phyloP scores from a whole-genome alignment of 2,113 vertebrate genomes.

The Chloropsis hardwickii region DNA sequence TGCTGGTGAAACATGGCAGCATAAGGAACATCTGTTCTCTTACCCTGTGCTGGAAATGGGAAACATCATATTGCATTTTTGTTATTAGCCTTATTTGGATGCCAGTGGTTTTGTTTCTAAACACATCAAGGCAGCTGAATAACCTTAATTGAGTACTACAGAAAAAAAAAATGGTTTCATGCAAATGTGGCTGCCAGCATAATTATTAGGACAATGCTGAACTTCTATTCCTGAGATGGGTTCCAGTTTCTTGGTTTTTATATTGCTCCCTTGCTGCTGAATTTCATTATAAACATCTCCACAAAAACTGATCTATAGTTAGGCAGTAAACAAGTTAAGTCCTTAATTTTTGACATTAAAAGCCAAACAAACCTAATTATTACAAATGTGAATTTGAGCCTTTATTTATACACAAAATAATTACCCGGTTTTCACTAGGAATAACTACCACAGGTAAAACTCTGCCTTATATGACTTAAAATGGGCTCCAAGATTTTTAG shows the following conservation, averaged over 20 bases:
- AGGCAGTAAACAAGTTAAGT: constrained; percentile 39
- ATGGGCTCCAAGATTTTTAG: not conserved
- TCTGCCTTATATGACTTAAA: not conserved
- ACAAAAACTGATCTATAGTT: constrained; percentile 48
- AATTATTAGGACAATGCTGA: constrained; percentile 61
- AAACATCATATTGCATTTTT: constrained; percentile 59
- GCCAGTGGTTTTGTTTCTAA: constrained; percentile 69
- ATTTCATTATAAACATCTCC: constrained; percentile 58
- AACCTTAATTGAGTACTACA: constrained; percentile 65
- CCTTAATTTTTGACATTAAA: constrained; percentile 39
- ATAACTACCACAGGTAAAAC: not conserved
- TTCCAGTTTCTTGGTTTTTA: constrained; percentile 64
- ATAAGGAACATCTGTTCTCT: constrained; percentile 65
- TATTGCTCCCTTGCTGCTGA: constrained; percentile 61
- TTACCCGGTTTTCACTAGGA: not conserved
- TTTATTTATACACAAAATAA: not conserved
- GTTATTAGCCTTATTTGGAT: constrained; percentile 69
- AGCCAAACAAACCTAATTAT: constrained; percentile 18
- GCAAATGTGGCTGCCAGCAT: constrained; percentile 53
- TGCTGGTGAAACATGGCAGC: constrained; percentile 60
- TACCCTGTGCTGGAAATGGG: constrained; percentile 64
- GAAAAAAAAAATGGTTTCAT: constrained; percentile 58
- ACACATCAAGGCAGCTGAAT: constrained; percentile 60
- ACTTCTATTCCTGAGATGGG: constrained; percentile 46
- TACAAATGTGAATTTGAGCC: not conserved